These are phyloP conservation scores for Himalopsyche kuldschensis DNA, from an alignment of 2,888 invertebrate species.

Conservation along the genomic window DNA sequence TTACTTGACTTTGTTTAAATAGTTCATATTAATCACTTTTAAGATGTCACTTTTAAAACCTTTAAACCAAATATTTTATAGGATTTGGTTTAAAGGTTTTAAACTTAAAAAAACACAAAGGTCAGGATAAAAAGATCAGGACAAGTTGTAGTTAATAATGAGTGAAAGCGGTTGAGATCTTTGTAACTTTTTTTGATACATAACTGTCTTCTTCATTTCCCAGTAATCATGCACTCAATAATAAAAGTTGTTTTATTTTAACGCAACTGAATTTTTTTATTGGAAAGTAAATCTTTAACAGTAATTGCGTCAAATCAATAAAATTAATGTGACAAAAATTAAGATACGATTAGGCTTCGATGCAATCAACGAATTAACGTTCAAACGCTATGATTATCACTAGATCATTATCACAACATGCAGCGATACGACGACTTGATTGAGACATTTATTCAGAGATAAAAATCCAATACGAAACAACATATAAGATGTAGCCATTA, in stretches of 20 bases:
- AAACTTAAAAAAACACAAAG: too few relatives aligned
- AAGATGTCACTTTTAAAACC: too few relatives aligned
- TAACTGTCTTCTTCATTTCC: too few relatives aligned
- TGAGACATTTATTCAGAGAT: slow-evolving; percentile 19
- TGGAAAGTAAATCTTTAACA: background rate
- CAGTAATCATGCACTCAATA: too few relatives aligned
- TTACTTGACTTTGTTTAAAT: too few relatives aligned
- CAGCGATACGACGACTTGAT: slow-evolving; percentile 13
- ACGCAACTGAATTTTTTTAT: background rate
- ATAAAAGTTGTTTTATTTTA: background rate
- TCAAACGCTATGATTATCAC: background rate
- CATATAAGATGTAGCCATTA: background rate
- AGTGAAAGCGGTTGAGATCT: too few relatives aligned
- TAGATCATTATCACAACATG: background rate
- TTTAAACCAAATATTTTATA: too few relatives aligned
- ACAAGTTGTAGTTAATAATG: too few relatives aligned
- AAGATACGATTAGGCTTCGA: background rate
- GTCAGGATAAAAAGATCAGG: too few relatives aligned
- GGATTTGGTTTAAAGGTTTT: too few relatives aligned
- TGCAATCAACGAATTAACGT: background rate
- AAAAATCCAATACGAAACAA: background rate
- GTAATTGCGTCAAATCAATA: background rate
- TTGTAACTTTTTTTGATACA: too few relatives aligned
- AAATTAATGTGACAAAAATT: background rate
- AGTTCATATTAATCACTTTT: too few relatives aligned